Conservation (phyloP, 2,113 vertebrate genomes). For the Physeter macrocephalus region DNA sequence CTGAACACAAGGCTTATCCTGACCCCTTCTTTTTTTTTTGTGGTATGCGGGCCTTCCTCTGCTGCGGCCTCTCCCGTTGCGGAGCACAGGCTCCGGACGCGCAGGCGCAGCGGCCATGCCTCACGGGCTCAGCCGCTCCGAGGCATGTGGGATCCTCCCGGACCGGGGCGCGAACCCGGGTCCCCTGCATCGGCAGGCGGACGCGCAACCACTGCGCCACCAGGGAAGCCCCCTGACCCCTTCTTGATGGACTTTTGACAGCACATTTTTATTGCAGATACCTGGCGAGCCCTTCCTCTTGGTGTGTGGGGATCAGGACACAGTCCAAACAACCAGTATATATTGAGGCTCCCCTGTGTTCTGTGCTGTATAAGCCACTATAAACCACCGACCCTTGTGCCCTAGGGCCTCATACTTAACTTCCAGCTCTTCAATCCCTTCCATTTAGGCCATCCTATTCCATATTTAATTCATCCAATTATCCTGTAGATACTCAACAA, state of each 20-base stretch:
- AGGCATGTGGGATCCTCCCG: no score
- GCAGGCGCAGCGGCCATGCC: no score
- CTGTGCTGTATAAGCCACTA: background rate
- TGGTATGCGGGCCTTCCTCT: no score
- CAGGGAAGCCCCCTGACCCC: no score
- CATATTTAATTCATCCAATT: background rate
- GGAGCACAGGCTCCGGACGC: no score
- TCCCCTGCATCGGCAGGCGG: no score
- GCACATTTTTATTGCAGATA: background rate
- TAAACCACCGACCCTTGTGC: background rate
- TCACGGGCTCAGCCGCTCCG: no score
- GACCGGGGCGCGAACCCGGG: no score
- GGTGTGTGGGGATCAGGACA: fast-evolving
- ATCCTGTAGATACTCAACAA: background rate
- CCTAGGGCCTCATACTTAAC: background rate
- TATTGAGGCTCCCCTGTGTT: background rate
- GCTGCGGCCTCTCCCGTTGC: no score
- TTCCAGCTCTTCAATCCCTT: background rate
- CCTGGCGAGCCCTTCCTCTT: fast-evolving
- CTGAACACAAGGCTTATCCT: background rate
- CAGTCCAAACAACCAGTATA: background rate
- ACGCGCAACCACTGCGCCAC: no score
- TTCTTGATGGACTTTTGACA: background rate
- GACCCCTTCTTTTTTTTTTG: background rate
- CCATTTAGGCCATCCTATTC: background rate